Evolutionary conservation across 37 sponge, comb jelly and placozoan species (phyloP).

Genomic region (Tethya wilhelma): DNA sequence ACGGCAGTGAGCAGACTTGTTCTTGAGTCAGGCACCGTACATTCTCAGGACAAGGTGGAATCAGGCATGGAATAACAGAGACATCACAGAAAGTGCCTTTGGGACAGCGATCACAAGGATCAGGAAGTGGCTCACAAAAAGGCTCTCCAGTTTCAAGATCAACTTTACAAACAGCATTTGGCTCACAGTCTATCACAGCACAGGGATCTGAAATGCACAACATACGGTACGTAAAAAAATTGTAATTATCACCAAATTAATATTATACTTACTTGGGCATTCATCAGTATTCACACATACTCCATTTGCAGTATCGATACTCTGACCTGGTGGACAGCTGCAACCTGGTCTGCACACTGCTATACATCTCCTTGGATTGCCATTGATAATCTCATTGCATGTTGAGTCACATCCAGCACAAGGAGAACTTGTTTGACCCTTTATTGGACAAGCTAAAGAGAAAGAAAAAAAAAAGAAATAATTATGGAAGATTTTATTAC

Average conservation of each 20-base stretch:
- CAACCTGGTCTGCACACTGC: background rate
- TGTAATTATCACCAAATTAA: background rate
- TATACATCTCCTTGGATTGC: background rate
- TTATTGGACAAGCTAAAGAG: no score
- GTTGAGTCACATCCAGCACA: no score
- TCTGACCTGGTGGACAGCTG: background rate
- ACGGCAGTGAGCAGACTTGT: slow-evolving; percentile 21
- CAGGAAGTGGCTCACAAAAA: background rate
- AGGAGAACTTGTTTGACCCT: no score
- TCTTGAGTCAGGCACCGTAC: background rate
- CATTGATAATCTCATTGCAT: no score
- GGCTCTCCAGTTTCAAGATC: background rate
- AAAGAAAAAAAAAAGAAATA: no score
- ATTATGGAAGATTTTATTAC: no score
- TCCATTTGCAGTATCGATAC: background rate
- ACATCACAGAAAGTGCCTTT: background rate
- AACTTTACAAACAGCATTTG: background rate
- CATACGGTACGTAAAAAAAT: background rate
- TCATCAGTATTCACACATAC: background rate
- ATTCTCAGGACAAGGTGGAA: background rate
- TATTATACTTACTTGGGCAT: background rate
- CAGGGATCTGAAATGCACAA: background rate
- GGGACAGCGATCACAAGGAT: background rate
- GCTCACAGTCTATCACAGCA: background rate
- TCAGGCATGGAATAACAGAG: background rate